Evolutionary conservation across 2,888 invertebrate species (phyloP), one percentile per base, ranked within the genome.

Genomic region (Heliconius erato): DNA sequence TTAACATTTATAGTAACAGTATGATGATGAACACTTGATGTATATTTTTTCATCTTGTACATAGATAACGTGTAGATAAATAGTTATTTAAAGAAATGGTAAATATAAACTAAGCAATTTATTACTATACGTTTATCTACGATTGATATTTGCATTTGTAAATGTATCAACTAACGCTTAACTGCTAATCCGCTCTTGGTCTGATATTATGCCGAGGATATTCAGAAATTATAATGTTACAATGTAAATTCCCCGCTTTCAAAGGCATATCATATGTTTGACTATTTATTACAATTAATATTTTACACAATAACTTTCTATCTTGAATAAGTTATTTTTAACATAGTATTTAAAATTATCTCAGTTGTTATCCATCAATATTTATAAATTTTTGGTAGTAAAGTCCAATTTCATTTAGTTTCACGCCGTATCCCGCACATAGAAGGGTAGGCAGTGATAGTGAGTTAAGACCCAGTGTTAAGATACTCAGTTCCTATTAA

Each of bases 211-310:
- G 14, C 35, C n/a, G 35, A 32, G 35, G 59, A 59, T 74, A 59
- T 76, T 35, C 23, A n/a, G 59, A 59, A 59, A 76, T 76, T 35
- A 76, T 76, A 16, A n/a, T 35, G 44, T 72, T 14, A 76, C 59
- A 63, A 76, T 28, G 35, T 14, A 76, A 76, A 76, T 76, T 7
- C 12, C 35, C 59, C 23, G 59, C 76, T 59, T 54, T 32, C 74
- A 32, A 59, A 11, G 26, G 71, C 16, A 44, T 44, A 26, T 72
- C 26, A 72, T 72, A 44, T 72, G 44, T 72, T 80, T n/a, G 65
- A 44, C 35, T 14, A 6, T 16, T 72, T 16, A 72, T 72, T 72
- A 40, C 6, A 40, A n/a, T 40, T 71, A n/a, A 23, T 3, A 16
- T n/a, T 44, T n/a, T 40, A 44, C 23, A 69, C 32, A 68, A 19